A percentile compares a stretch with the other conserved stretches of the same genome.
Evolutionary conservation across 1,140 invertebrate genomes (phyloP).

Genomic region (Drosophila ogumai): DNA sequence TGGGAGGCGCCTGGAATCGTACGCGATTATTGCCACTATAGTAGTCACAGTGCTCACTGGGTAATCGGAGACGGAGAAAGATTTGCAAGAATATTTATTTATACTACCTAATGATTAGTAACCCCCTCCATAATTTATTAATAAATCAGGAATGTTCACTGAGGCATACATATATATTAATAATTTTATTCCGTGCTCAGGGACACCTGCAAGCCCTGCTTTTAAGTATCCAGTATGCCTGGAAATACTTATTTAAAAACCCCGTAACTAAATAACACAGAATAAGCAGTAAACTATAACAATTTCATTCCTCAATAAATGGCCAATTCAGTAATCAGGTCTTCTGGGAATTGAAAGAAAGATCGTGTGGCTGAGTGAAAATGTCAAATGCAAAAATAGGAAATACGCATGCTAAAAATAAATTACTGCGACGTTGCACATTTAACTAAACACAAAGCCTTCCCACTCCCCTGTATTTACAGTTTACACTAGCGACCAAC

Average conservation of each 20-base stretch:
- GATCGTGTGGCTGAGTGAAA: conserved; percentile 26
- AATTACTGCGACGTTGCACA: conserved; percentile 20
- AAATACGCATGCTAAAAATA: conserved; percentile 42
- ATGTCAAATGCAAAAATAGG: conserved; percentile 79
- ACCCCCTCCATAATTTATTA: neutral
- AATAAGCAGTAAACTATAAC: neutral
- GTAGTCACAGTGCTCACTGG: conserved; percentile 13
- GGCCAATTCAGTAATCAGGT: conserved; percentile 25
- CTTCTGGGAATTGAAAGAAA: conserved; percentile 13
- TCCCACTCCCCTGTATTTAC: conserved; percentile 5
- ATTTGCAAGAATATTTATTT: neutral
- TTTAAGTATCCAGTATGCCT: neutral
- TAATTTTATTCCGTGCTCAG: neutral
- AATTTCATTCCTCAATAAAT: neutral
- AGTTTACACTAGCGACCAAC: conserved; percentile 68
- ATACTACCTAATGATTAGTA: neutral
- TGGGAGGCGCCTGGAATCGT: conserved; percentile 29
- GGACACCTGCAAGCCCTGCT: neutral
- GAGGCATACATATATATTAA: neutral
- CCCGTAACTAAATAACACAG: neutral
- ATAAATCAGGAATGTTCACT: neutral
- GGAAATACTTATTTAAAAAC: neutral
- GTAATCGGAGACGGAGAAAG: conserved; percentile 10
- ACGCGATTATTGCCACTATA: conserved; percentile 13
- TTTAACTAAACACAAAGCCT: conserved; percentile 25